Evolutionary conservation across 2,113 vertebrate genomes (phyloP).

Genomic region (Pitta sordida): DNA sequence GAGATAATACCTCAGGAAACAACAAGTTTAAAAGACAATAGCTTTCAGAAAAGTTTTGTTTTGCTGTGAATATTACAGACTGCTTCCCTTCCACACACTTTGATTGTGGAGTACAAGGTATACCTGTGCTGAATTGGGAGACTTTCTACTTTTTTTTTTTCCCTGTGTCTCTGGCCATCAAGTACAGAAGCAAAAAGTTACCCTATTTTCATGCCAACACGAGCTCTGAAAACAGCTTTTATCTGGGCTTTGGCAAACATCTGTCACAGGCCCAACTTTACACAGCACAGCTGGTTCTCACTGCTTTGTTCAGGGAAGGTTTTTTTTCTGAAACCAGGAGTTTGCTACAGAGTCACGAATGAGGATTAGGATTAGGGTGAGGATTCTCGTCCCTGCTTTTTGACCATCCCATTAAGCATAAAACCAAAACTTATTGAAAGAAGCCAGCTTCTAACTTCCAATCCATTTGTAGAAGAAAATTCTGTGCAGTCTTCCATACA

Average conservation of each 20-base stretch:
- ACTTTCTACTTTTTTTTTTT: background rate
- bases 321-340: background rate
- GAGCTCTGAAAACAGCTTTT: background rate
- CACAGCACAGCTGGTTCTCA: background rate
- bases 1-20: background rate
- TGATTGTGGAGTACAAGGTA: background rate
- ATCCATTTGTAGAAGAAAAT: background rate
- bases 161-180: background rate
- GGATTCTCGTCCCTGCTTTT: background rate
- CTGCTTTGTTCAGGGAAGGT: background rate
- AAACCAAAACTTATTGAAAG: background rate
- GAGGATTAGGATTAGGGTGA: background rate
- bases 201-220: background rate
- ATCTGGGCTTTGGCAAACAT: background rate
- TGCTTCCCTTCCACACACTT: background rate
- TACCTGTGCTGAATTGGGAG: rapidly evolving
- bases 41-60: background rate
- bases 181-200: background rate
- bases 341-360: background rate
- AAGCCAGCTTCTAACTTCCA: background rate
- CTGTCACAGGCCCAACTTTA: background rate
- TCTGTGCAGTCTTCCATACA: background rate
- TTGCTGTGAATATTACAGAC: background rate
- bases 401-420: background rate
- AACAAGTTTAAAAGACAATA: background rate